Conservation (phyloP, 2,113 vertebrate genomes). For the Theropithecus gelada region DNA sequence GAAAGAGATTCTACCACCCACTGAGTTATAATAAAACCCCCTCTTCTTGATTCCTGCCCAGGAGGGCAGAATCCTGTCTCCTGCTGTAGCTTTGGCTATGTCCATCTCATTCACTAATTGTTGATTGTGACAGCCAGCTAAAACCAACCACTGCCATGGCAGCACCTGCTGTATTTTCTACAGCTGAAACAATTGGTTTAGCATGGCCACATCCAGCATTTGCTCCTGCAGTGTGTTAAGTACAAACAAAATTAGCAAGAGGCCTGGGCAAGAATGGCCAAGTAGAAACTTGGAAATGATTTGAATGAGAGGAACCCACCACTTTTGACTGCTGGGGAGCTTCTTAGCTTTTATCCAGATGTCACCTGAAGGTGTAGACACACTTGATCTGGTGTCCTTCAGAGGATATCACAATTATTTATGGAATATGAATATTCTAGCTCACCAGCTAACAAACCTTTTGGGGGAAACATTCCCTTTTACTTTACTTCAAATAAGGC, state of each 20-base stretch:
- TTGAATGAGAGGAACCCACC: background rate
- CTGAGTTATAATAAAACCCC: background rate
- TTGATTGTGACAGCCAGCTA: background rate
- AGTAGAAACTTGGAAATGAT: background rate
- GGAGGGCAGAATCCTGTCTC: background rate
- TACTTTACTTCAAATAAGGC: slow-evolving; percentile 16
- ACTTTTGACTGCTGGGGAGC: background rate
- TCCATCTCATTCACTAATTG: background rate
- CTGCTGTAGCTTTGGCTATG: background rate
- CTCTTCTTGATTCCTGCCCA: background rate
- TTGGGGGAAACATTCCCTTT: background rate
- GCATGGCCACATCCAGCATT: background rate
- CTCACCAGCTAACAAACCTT: background rate
- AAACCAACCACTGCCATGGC: background rate
- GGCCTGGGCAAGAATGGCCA: background rate
- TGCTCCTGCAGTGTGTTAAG: background rate
- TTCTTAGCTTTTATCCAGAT: background rate
- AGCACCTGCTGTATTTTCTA: background rate
- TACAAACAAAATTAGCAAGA: background rate
- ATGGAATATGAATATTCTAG: background rate
- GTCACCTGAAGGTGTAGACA: background rate
- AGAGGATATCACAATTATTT: background rate
- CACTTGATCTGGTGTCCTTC: background rate
- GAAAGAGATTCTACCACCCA: background rate
- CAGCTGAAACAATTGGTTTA: background rate